Evolutionary conservation across 92 coral and sea anemone species (phyloP).

Genomic region (Ricordea florida): DNA sequence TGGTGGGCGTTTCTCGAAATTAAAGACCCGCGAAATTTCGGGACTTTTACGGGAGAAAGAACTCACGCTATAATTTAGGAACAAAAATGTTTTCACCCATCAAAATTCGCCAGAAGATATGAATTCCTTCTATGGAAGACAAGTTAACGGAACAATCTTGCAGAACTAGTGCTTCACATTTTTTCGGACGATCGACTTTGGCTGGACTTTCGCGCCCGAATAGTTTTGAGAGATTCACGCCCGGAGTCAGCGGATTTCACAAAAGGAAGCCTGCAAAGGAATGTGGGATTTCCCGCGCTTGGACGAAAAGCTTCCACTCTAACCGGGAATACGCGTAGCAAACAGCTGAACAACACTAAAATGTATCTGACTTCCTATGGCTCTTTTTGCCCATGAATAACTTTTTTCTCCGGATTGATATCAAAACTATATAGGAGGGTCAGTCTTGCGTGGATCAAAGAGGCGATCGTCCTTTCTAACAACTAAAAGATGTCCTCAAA

Average conservation of each 20-base stretch:
- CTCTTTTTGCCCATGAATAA: background rate
- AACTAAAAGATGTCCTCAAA: slow-evolving; percentile 62
- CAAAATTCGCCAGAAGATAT: too few species aligned
- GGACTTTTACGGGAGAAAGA: too few species aligned
- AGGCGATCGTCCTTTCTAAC: background rate
- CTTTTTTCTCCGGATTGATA: background rate
- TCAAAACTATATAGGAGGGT: background rate
- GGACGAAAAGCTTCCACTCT: slow-evolving; percentile 15
- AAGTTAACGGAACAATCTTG: too few species aligned
- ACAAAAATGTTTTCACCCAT: too few species aligned
- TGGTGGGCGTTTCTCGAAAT: too few species aligned
- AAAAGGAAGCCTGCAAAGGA: slow-evolving; percentile 33
- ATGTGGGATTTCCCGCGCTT: slow-evolving; percentile 99
- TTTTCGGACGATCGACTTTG: too few species aligned
- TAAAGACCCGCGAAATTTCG: too few species aligned
- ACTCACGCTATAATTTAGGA: too few species aligned
- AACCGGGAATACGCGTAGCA: slow-evolving; percentile 10
- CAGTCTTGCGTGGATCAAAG: background rate
- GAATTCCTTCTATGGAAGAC: too few species aligned
- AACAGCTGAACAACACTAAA: slow-evolving; percentile 32
- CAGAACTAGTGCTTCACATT: too few species aligned
- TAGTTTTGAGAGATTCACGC: too few species aligned
- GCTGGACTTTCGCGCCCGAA: too few species aligned
- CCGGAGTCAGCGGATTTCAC: slow-evolving; percentile 1
- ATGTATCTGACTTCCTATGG: background rate